phyloP scores from a whole-genome alignment of 2,888 invertebrate species.

The Dione juno region DNA sequence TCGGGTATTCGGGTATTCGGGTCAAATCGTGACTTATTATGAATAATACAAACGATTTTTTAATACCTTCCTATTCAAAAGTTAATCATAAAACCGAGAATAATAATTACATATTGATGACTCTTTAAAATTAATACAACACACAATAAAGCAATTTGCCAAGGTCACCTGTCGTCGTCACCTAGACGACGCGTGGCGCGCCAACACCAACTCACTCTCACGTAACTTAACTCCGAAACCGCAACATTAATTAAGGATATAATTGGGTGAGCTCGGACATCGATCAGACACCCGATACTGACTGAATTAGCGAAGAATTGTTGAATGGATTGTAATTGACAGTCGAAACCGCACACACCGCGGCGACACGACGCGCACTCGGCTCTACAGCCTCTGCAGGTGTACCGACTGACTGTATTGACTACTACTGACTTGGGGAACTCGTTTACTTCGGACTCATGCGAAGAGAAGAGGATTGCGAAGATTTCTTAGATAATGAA shows the following conservation, averaged over 20 bases:
- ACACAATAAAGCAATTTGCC: background rate
- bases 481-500: background rate
- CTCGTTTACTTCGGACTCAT: background rate
- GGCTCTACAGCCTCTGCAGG: no score
- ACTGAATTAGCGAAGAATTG: conserved; percentile 44
- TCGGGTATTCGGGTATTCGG: no score
- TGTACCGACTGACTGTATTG: no score
- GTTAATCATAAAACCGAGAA: background rate
- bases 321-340: conserved; percentile 43
- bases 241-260: conserved; percentile 43
- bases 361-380: conserved; percentile 15
- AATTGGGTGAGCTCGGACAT: conserved; percentile 41
- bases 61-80: background rate
- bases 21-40: conserved; percentile 7
- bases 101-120: background rate
- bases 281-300: conserved; percentile 47
- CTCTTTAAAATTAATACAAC: background rate
- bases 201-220: conserved; percentile 8
- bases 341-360: conserved; percentile 40
- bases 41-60: conserved; percentile 2
- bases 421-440: no score
- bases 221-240: conserved; percentile 15
- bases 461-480: background rate
- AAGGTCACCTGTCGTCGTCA: background rate
- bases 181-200: no score